A percentile compares a stretch with the other conserved stretches of the same genome.
Evolutionary conservation across 2,797 vertebrate genomes (phyloP).

Genomic region (Psittacula derbiana): DNA sequence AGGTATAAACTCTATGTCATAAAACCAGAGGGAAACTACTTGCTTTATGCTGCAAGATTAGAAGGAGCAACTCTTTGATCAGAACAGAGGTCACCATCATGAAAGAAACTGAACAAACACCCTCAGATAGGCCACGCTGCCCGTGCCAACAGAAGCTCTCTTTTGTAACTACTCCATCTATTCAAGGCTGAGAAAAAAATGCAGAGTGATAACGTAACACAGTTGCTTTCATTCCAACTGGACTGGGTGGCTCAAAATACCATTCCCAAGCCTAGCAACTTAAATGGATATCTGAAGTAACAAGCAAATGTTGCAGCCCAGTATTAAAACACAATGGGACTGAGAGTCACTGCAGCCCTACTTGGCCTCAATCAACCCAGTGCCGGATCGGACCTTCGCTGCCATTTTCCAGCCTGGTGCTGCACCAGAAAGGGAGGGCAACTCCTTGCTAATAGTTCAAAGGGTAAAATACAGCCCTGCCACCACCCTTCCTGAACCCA

Average conservation of each 20-base stretch:
- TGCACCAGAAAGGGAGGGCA: neutral
- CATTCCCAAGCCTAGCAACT: neutral
- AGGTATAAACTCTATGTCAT: neutral
- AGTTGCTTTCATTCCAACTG: neutral
- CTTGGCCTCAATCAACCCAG: neutral
- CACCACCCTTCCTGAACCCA: neutral
- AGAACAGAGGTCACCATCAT: neutral
- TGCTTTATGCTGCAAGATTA: neutral
- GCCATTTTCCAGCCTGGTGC: fast-evolving
- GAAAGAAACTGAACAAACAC: conserved; percentile 16
- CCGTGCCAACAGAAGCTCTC: neutral
- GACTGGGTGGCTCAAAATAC: neutral
- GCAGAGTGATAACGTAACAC: fast-evolving
- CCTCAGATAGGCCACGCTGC: neutral
- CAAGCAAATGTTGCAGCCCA: fast-evolving
- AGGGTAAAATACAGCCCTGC: neutral
- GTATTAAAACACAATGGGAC: fast-evolving
- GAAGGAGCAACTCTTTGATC: neutral
- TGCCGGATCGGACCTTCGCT: fast-evolving
- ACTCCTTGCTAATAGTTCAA: neutral
- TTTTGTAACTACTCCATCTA: neutral
- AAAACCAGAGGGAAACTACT: neutral
- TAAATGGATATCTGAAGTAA: neutral
- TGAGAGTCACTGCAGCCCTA: fast-evolving
- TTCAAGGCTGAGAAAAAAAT: fast-evolving